Conservation (phyloP, 2,113 vertebrate species). For the Myrmecophaga tridactyla region DNA sequence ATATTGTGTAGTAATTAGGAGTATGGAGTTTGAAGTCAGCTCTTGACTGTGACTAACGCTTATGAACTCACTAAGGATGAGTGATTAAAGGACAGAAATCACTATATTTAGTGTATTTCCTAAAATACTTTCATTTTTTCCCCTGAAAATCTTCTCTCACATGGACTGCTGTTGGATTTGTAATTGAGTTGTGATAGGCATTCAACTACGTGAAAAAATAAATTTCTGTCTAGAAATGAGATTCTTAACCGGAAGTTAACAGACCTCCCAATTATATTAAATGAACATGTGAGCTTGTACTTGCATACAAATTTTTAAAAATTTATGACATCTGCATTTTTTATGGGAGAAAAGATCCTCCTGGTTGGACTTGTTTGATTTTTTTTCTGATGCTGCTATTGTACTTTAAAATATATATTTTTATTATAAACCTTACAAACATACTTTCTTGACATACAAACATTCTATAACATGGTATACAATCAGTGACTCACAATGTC, state of each 20-base stretch:
- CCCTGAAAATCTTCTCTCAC: too few relatives aligned
- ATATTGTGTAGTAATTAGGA: background rate
- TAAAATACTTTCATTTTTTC: background rate
- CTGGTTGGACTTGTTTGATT: background rate
- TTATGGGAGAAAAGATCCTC: background rate
- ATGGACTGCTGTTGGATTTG: background rate
- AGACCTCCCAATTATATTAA: background rate
- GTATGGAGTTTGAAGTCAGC: background rate
- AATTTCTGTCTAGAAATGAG: background rate
- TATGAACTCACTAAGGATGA: background rate
- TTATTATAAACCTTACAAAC: too few relatives aligned
- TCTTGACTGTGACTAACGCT: background rate
- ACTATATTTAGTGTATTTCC: background rate
- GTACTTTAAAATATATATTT: too few relatives aligned
- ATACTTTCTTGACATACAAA: too few relatives aligned
- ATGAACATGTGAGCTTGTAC: background rate
- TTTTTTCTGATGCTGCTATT: background rate
- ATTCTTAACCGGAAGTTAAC: background rate
- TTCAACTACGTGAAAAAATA: background rate
- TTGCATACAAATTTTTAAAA: background rate
- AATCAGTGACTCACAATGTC: too few relatives aligned
- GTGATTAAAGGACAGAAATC: background rate
- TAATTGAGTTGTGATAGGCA: background rate
- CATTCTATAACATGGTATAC: too few relatives aligned
- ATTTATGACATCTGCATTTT: background rate